These are phyloP conservation scores for Pediacus dermestoides DNA, from an alignment of 2,888 invertebrate genomes.

Conservation along the genomic window DNA sequence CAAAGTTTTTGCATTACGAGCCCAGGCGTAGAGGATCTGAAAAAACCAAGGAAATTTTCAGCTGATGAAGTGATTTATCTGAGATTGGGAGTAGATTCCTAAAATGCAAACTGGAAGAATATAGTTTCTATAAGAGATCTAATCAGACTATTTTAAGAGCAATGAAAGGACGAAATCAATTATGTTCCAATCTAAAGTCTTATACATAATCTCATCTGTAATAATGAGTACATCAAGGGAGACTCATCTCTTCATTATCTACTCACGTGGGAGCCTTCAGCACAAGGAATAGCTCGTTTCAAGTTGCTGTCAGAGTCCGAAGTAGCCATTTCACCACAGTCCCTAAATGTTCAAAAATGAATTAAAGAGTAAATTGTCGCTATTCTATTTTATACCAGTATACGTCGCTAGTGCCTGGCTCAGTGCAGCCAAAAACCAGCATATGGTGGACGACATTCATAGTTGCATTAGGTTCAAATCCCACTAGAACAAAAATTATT, in stretches of 20 bases:
- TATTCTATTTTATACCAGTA: conserved; percentile 60
- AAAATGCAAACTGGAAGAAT: too few relatives aligned
- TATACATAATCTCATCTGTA: too few relatives aligned
- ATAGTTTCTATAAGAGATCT: too few relatives aligned
- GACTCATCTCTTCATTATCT: too few relatives aligned
- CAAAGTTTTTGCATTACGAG: conserved; percentile 81
- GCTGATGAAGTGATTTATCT: conserved; percentile 1
- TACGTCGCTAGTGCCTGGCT: conserved; percentile 67
- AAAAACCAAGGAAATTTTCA: conserved; percentile 19
- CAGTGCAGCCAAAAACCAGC: conserved; percentile 83
- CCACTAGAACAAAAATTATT: too few relatives aligned
- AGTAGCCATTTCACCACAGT: conserved; percentile 89
- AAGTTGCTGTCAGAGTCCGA: conserved; percentile 46
- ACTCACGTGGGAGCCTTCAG: conserved; percentile 64
- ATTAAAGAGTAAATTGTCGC: conserved; percentile 7
- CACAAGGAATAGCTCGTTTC: conserved; percentile 70
- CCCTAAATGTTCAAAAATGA: conserved; percentile 55
- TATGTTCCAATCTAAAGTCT: too few relatives aligned
- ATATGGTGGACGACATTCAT: conserved; percentile 93
- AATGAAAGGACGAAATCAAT: too few relatives aligned
- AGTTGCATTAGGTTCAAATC: conserved; percentile 87
- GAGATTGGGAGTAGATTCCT: too few relatives aligned
- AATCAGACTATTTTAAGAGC: too few relatives aligned
- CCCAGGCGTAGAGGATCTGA: conserved; percentile 93
- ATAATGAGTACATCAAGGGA: neutral